Base-by-base conservation (phyloP, 2,888 invertebrate genomes). In the Drosophila merina region DNA sequence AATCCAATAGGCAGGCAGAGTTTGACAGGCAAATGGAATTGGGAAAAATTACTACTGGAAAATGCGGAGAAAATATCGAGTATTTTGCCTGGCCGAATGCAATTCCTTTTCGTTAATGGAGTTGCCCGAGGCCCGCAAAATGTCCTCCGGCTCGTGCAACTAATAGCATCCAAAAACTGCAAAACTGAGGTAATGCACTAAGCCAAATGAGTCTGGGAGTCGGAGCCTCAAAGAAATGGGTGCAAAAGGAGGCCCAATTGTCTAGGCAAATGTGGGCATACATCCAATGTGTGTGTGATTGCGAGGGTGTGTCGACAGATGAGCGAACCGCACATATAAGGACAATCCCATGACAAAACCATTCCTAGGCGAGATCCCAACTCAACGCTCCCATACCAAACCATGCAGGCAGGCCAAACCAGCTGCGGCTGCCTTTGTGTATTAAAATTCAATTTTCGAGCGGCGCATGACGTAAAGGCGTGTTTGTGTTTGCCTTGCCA, bases 371-470 rank as follows among this genome's bases (percentile, higher is more conserved):
- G 52, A 52, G 33, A 40, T 31, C 33, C 38, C 49, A 12, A 30
- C 30, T 50, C 7, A 31, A 14, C 40, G 31, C 60, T 10, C n/a
- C n/a, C n/a, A 10, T 10, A 4, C 4, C 10, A 10, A 10, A 10
- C n/a, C n/a, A 33, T 4, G 4, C 30, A 25, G 25, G 25, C n/a
- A 7, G 10, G 20, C 26, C 31, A 20, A n/a, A 25, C 30, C 45
- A 36, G 36, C 57, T 67, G 70, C 42, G 45, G 28, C 59, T 47
- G 76, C 83, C 76, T 78, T 88, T 89, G 82, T 86, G 86, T 77
- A 88, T 82, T 87, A 88, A 89, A 89, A 89, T 89, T 88, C 86
- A 89, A 89, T 89, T 89, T 89, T 83, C 74, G 67, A 77, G 76
- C 74, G 76, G 66, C 79, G 81, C 76, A 75, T 80, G 76, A 79